These are phyloP conservation scores for pig (Sus scrofa) DNA, from an alignment of 2,113 vertebrate species.

Conservation along the genomic window T2T-Sscrofa CM000819.6:129556501-129557000, in stretches of 20 bases:
- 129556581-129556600: neutral
- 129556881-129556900: conserved; percentile 9
- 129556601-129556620: neutral
- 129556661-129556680: neutral
- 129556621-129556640: neutral
- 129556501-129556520: neutral
- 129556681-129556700: neutral
- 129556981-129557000: neutral
- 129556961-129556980: neutral
- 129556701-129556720: conserved; percentile 27
- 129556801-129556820: neutral
- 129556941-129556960: neutral
- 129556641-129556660: neutral
- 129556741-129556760: neutral
- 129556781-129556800: conserved; percentile 3
- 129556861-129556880: conserved; percentile 13
- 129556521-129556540: neutral
- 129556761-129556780: neutral
- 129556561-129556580: neutral
- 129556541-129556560: neutral
- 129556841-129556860: conserved; percentile 21
- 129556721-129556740: neutral
- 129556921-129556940: neutral
- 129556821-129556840: neutral
- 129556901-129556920: neutral